phyloP scores from a whole-genome alignment of 2,113 vertebrate genomes.

The Otolemur garnettii region DNA sequence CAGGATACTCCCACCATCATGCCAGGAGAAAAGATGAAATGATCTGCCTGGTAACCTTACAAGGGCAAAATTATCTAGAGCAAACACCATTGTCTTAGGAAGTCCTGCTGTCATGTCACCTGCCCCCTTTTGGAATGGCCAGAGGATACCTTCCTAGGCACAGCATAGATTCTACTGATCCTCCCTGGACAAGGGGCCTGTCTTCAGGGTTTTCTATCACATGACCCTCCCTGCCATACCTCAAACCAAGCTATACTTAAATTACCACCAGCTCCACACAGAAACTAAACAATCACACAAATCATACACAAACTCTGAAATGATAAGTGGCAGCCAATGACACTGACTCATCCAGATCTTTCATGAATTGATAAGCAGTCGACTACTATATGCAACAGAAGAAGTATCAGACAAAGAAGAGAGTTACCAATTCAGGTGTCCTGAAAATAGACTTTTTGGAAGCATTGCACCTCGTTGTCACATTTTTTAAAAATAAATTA shows the following conservation, averaged over 20 bases:
- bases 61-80: neutral
- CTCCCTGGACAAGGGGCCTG: neutral
- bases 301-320: neutral
- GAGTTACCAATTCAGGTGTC: accelerated
- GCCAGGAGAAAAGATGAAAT: neutral
- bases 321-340: too few species aligned
- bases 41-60: too few species aligned
- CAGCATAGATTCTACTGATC: neutral
- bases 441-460: neutral
- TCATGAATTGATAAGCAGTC: neutral
- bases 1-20: neutral
- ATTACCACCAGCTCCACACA: accelerated
- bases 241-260: neutral
- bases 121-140: neutral
- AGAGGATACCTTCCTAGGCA: neutral
- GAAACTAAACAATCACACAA: neutral
- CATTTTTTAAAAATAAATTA: neutral
- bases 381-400: neutral
- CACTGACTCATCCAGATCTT: neutral
- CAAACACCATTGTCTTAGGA: neutral
- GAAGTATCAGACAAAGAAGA: neutral
- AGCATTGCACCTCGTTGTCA: neutral
- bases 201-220: neutral
- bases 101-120: neutral
- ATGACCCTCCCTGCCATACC: too few species aligned